Percentiles rank a stretch among this genome's conserved stretches.
Evolutionary conservation across 2,113 vertebrate genomes (phyloP).

Genomic region (Felis chaus): DNA sequence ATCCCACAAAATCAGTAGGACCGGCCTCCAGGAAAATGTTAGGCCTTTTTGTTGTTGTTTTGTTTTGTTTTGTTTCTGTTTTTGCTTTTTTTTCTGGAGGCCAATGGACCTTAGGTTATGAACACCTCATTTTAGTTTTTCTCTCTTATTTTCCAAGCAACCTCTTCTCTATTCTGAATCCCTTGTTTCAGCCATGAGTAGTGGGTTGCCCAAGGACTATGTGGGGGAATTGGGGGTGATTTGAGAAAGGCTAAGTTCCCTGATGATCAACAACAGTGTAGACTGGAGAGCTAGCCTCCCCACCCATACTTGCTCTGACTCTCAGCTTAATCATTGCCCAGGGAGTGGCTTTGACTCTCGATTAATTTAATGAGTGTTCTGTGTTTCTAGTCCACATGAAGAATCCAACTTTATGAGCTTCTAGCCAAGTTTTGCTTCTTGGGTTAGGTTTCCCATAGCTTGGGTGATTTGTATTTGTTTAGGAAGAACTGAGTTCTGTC

Average conservation of each 20-base stretch:
- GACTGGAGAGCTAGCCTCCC: neutral
- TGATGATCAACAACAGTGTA: neutral
- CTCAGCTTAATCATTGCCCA: constrained; percentile 31
- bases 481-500: neutral
- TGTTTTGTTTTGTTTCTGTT: neutral
- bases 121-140: neutral
- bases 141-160: neutral
- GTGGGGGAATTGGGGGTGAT: neutral
- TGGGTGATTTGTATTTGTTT: neutral
- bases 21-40: neutral
- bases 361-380: constrained; percentile 10
- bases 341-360: constrained; percentile 38
- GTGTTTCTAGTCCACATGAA: neutral
- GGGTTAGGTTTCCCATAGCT: neutral
- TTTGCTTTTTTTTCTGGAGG: neutral
- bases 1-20: neutral
- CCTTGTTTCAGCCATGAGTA: neutral
- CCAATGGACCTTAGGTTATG: neutral
- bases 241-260: neutral
- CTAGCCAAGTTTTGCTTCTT: neutral
- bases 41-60: too few relatives aligned
- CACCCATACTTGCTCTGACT: neutral
- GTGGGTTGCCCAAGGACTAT: neutral
- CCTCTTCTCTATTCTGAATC: neutral
- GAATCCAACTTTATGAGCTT: constrained; percentile 34